A percentile compares a stretch with the other conserved stretches of the same genome.
Evolutionary conservation across 2,888 invertebrate species (phyloP).

Genomic region (Harpalus rubripes): DNA sequence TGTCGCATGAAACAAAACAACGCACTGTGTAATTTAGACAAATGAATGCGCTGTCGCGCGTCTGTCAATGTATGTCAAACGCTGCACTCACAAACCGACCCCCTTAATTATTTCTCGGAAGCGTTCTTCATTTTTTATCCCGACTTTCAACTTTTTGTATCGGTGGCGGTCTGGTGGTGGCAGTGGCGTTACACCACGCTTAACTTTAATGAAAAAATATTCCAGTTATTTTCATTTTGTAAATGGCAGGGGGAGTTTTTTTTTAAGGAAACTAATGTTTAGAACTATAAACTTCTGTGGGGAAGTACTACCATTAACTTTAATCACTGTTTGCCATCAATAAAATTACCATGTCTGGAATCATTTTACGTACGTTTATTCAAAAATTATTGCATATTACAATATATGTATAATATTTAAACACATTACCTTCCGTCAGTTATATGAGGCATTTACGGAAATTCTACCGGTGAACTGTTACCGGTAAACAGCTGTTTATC

Average conservation of each 20-base stretch:
- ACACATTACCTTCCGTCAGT: too few relatives aligned
- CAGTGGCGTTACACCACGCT: constrained; percentile 25
- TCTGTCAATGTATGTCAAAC: constrained; percentile 64
- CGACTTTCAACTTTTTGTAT: constrained; percentile 32
- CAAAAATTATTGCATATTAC: too few relatives aligned
- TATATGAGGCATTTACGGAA: too few relatives aligned
- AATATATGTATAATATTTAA: too few relatives aligned
- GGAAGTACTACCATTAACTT: neutral
- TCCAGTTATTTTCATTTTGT: constrained; percentile 56
- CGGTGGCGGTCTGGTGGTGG: neutral
- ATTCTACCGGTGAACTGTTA: too few relatives aligned
- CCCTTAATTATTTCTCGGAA: constrained; percentile 63
- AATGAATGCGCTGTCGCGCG: constrained; percentile 64
- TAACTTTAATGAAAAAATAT: constrained; percentile 61
- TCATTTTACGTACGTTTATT: neutral
- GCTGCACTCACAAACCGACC: constrained; percentile 51
- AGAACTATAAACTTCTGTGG: neutral
- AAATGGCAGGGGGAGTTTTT: constrained; percentile 42
- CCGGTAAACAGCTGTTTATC: too few relatives aligned
- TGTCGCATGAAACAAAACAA: constrained; percentile 65
- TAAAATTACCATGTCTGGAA: neutral
- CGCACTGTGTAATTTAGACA: constrained; percentile 66
- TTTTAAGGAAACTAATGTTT: constrained; percentile 17
- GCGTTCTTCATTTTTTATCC: constrained; percentile 62
- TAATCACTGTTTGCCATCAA: neutral